Percentiles rank a stretch among this genome's conserved stretches.
These are phyloP conservation scores for Pygmarrhopalites habei DNA, from an alignment of 1,140 invertebrate species.

Conservation along the genomic window DNA sequence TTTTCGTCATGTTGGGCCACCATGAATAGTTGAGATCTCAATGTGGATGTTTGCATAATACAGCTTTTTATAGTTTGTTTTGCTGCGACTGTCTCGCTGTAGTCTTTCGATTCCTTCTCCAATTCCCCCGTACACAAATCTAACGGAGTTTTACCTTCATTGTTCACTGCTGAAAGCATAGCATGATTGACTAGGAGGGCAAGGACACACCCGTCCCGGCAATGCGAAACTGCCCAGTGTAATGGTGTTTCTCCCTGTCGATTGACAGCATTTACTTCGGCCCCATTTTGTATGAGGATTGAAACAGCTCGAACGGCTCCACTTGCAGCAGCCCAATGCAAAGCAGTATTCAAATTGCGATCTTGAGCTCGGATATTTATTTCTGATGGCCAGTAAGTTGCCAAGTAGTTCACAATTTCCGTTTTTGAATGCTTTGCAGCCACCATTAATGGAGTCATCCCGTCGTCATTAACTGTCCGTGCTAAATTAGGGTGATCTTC, in stretches of 20 bases:
- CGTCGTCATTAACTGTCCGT: background rate
- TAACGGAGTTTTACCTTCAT: background rate
- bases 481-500: slow-evolving; percentile 6
- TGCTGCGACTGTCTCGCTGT: background rate
- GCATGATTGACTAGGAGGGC: background rate
- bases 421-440: background rate
- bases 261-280: background rate
- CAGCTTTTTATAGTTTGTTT: background rate
- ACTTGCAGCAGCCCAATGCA: slow-evolving; percentile 4
- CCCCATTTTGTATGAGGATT: background rate
- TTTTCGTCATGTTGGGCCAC: background rate
- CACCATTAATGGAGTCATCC: slow-evolving; percentile 1
- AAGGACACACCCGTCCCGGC: background rate
- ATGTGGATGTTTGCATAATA: background rate
- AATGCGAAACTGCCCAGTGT: background rate
- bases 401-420: background rate
- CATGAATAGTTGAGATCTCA: background rate
- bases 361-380: background rate
- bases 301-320: background rate
- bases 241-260: background rate
- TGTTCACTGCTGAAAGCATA: background rate
- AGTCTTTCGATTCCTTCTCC: background rate
- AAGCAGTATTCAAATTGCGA: background rate
- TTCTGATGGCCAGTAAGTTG: background rate
- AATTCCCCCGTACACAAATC: background rate